Evolutionary conservation across 1,140 invertebrate species (phyloP), one percentile per base, ranked within the genome.

Genomic region (Apis dorsata): DNA sequence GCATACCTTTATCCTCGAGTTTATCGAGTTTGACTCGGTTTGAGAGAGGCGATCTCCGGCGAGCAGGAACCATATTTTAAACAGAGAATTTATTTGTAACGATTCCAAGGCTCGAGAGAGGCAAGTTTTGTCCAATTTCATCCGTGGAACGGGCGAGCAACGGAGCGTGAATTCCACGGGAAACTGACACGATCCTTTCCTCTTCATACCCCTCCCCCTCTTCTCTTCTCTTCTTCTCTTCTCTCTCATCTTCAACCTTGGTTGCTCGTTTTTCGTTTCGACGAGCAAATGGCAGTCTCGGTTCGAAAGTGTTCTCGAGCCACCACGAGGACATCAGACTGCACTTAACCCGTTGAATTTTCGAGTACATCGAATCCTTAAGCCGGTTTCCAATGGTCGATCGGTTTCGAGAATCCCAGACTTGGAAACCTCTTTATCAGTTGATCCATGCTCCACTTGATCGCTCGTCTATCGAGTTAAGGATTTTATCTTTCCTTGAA

Each of bases 321-420:
- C 15, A 21, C 55, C 44, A 9, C 34, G 53, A 70, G 65, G 65
- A 82, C 73, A 77, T 49, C 44, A n/a, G 55, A 68, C 74, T 77
- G 65, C 80, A 82, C 73, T 82, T 82, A 82, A 77, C 80, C 73
- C 73, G 44, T 55, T 62, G 65, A 82, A 69, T 77, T 77, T 77
- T 77, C 70, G 51, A 63, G 68, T 15, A 12, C 78, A 49, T 13
- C 24, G 72, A 76, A 53, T 70, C 80, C 44, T 60, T 59, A 51
- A 69, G 44, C n/a, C 34, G 28, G 21, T 60, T 71, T 63, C 57
- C 15, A 65, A 60, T 5, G 44, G 60, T 51, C 44, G 7, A 59
- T 15, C 44, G 68, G 12, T n/a, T 70, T 70, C 17, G 21, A 24
- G 17, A 21, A 49, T 12, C 15, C 34, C n/a, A 34, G 44, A 63